Percentiles rank a stretch among this genome's conserved stretches.
Evolutionary conservation across 2,113 vertebrate species (phyloP).

Genomic region (Psilopogon haemacephalus): DNA sequence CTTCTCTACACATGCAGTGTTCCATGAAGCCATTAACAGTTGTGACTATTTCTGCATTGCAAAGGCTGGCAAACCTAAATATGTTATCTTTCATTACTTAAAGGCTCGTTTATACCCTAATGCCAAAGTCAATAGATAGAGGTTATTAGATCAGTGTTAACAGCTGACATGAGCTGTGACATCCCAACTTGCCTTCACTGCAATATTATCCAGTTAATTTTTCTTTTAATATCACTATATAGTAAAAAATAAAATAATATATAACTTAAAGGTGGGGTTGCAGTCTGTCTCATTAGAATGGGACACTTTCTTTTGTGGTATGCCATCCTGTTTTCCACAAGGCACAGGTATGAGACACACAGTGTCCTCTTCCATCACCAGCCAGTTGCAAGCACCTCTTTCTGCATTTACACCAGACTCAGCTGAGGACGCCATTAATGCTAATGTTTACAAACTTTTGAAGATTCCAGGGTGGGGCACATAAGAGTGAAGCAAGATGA

Average conservation of each 20-base stretch:
- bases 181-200: constrained; percentile 73
- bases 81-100: constrained; percentile 43
- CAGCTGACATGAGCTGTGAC: constrained; percentile 62
- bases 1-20: constrained; percentile 75
- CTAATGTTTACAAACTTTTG: constrained; percentile 5
- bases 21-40: constrained; percentile 72
- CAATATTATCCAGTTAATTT: constrained; percentile 78
- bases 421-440: neutral
- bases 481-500: constrained; percentile 20
- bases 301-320: neutral
- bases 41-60: constrained; percentile 70
- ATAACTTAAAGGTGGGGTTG: constrained; percentile 76
- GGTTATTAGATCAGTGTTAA: constrained; percentile 66
- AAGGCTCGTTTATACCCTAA: constrained; percentile 64
- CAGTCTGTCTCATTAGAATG: constrained; percentile 36
- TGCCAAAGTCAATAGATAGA: constrained; percentile 51
- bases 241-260: constrained; percentile 43
- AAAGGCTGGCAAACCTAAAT: constrained; percentile 66
- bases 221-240: constrained; percentile 64
- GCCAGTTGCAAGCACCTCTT: constrained; percentile 45
- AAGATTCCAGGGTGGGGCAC: constrained; percentile 60
- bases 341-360: constrained; percentile 67
- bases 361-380: constrained; percentile 42
- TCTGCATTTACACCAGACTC: neutral
- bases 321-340: constrained; percentile 43